A percentile compares a stretch with the other conserved stretches of the same genome.
Conservation (phyloP, 2,797 vertebrate species). For the Borostomias antarcticus region DNA sequence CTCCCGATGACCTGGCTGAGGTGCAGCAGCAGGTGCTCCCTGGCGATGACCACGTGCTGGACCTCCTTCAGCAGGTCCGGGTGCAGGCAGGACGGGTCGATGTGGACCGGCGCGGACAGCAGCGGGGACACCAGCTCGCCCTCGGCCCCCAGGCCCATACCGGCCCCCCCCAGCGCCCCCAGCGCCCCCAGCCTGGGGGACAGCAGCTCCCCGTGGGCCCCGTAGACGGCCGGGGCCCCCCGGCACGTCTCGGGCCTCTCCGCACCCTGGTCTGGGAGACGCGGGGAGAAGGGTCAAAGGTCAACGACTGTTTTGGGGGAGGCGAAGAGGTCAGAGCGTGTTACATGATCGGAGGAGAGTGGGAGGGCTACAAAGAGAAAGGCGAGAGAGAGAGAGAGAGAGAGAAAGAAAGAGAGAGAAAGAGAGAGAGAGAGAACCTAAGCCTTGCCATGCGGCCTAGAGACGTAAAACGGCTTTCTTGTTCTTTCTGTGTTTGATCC, state of each 20-base stretch:
- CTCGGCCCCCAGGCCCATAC: conserved; percentile 72
- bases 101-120: conserved; percentile 87
- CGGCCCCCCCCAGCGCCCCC: conserved; percentile 44
- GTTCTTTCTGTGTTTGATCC: conserved; percentile 13
- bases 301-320: conserved; percentile 48
- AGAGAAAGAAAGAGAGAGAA: conserved; percentile 11
- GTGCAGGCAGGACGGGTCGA: conserved; percentile 90
- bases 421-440: conserved; percentile 26
- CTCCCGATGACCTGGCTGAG: conserved; percentile 94
- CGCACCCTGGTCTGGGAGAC: conserved; percentile 86
- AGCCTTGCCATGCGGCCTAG: conserved; percentile 30
- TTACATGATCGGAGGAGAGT: conserved; percentile 57
- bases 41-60: conserved; percentile 93
- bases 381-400: neutral
- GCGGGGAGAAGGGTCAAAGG: conserved; percentile 45
- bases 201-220: conserved; percentile 83
- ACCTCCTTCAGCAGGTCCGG: conserved; percentile 94
- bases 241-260: conserved; percentile 90
- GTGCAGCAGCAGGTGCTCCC: conserved; percentile 90
- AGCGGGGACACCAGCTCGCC: conserved; percentile 91
- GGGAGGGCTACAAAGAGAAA: conserved; percentile 46
- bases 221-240: conserved; percentile 76
- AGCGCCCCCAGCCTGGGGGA: conserved; percentile 83
- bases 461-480: conserved; percentile 42
- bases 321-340: conserved; percentile 45